Evolutionary conservation across 2,113 vertebrate species (phyloP).

Genomic region (Ursus arctos): DNA sequence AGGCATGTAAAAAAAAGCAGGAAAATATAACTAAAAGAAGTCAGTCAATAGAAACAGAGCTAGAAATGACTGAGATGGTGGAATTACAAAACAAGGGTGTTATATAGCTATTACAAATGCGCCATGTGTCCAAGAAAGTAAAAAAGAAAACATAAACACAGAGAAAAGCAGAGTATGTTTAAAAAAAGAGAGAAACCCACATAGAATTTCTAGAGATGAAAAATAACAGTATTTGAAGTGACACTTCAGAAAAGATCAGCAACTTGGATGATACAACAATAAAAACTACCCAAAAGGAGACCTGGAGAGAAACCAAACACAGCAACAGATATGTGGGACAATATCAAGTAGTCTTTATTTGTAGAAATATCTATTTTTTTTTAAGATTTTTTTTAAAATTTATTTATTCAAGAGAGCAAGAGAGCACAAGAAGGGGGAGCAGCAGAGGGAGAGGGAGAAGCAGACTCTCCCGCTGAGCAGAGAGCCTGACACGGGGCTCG

Average conservation of each 20-base stretch:
- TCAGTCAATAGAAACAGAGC: not conserved
- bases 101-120: not conserved
- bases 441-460: not conserved
- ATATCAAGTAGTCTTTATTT: not conserved
- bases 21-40: not conserved
- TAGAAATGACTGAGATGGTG: not conserved
- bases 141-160: not conserved
- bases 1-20: not conserved
- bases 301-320: not conserved
- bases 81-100: not conserved
- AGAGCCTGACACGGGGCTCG: not conserved
- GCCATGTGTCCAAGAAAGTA: not conserved
- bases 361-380: not conserved
- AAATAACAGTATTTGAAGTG: not conserved
- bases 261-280: not conserved
- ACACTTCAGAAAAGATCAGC: not conserved
- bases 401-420: not conserved
- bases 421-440: not conserved
- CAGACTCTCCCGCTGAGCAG: not conserved
- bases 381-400: not conserved
- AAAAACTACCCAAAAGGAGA: not conserved
- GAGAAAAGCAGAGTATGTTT: not conserved
- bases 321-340: not conserved
- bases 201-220: constrained; percentile 24
- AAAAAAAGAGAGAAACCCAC: not conserved